These are phyloP conservation scores for Alcis repandata DNA, from an alignment of 2,888 invertebrate species.

Conservation along the genomic window DNA sequence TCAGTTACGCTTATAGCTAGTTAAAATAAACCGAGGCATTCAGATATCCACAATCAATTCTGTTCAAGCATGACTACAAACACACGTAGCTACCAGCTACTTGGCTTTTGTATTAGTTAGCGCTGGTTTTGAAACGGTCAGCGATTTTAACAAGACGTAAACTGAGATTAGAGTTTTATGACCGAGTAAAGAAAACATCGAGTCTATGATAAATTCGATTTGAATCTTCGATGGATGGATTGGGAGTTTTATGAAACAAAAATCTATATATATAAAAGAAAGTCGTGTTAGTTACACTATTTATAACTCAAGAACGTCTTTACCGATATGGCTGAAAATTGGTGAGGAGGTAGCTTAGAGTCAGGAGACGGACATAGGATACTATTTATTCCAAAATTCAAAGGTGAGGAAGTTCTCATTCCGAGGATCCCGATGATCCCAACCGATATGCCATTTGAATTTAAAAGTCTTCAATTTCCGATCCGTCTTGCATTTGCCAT, in stretches of 20 bases:
- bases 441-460: too few relatives aligned
- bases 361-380: too few relatives aligned
- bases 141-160: slow-evolving; percentile 77
- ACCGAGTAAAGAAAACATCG: slow-evolving; percentile 25
- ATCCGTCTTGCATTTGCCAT: too few relatives aligned
- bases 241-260: background rate
- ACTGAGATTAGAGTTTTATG: slow-evolving; percentile 69
- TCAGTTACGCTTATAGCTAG: slow-evolving; percentile 57
- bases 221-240: background rate
- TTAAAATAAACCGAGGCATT: slow-evolving; percentile 65
- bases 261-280: too few relatives aligned
- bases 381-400: too few relatives aligned
- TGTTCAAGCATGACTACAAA: slow-evolving; percentile 35
- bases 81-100: slow-evolving; percentile 43
- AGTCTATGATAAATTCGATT: slow-evolving; percentile 6
- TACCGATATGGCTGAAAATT: too few relatives aligned
- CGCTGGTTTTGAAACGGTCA: slow-evolving; percentile 77
- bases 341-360: too few relatives aligned
- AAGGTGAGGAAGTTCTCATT: too few relatives aligned
- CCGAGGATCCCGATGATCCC: too few relatives aligned
- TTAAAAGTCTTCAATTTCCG: too few relatives aligned
- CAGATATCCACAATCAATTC: slow-evolving; percentile 71
- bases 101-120: slow-evolving; percentile 43
- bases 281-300: too few relatives aligned
- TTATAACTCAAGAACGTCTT: too few relatives aligned